These are phyloP conservation scores for Phrynosoma platyrhinos DNA, from an alignment of 2,113 vertebrate species.

Conservation along the genomic window DNA sequence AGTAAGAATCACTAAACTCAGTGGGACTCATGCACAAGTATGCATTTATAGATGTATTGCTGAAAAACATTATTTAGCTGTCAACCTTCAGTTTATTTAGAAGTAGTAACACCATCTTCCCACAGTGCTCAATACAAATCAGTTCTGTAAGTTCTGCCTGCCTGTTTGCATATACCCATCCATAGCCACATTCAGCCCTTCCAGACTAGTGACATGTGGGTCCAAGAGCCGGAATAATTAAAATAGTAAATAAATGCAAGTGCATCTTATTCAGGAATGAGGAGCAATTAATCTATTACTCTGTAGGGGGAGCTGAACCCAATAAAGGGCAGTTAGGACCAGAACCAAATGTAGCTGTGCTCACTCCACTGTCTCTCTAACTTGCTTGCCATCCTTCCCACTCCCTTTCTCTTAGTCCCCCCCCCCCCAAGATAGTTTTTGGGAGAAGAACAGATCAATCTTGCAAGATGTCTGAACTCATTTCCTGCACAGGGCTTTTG, in stretches of 20 bases:
- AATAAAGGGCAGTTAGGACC: too few species aligned
- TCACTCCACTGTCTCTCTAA: neutral
- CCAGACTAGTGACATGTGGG: neutral
- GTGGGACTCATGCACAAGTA: conserved; percentile 15
- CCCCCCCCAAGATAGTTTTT: neutral
- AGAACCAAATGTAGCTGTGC: neutral
- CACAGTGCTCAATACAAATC: rapidly evolving
- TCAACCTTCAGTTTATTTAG: neutral
- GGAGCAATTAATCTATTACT: neutral
- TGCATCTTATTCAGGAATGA: too few species aligned
- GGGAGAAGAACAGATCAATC: neutral
- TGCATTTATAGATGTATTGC: neutral
- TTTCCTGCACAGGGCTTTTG: neutral
- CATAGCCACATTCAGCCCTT: neutral
- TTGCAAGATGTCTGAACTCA: neutral
- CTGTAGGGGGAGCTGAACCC: neutral
- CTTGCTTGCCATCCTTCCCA: neutral
- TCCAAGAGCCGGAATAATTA: neutral
- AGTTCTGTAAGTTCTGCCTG: neutral
- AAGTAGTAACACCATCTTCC: neutral
- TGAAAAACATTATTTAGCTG: neutral
- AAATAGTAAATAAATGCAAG: neutral
- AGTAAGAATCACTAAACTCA: neutral
- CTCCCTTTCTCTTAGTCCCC: neutral
- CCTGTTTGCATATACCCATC: neutral